These are phyloP conservation scores for Eupithecia tripunctaria DNA, from an alignment of 2,888 invertebrate genomes.

Conservation along the genomic window DNA sequence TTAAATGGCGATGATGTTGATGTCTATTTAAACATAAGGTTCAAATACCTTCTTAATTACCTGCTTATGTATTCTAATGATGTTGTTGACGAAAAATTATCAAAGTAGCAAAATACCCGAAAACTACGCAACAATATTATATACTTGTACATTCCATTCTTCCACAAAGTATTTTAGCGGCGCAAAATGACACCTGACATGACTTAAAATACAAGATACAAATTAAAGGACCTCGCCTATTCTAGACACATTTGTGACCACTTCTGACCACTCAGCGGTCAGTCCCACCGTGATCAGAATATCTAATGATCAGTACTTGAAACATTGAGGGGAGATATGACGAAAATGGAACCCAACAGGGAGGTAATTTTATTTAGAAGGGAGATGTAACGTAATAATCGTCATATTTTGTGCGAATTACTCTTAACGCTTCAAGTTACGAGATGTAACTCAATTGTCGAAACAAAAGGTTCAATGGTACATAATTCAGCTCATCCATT, in stretches of 20 bases:
- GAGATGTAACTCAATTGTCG: conserved; percentile 37
- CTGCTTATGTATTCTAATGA: background rate
- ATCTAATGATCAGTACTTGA: conserved; percentile 38
- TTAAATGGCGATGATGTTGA: too few relatives aligned
- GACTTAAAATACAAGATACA: conserved; percentile 34
- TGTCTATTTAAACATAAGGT: background rate
- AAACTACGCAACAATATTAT: conserved; percentile 19
- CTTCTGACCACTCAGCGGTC: conserved; percentile 59
- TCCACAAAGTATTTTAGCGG: conserved; percentile 33
- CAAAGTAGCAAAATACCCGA: conserved; percentile 14
- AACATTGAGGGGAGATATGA: conserved; percentile 57
- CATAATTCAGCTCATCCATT: background rate
- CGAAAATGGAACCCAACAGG: conserved; percentile 64
- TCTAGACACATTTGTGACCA: conserved; percentile 53
- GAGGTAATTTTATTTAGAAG: conserved; percentile 72
- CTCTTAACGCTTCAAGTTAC: conserved; percentile 50
- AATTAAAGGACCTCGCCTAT: conserved; percentile 45
- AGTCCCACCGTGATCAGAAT: conserved; percentile 63
- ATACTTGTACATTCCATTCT: conserved; percentile 8
- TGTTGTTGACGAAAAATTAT: background rate
- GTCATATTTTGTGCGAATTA: conserved; percentile 65
- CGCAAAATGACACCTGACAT: conserved; percentile 32
- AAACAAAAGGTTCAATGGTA: conserved; percentile 18
- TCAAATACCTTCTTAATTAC: background rate
- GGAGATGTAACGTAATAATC: conserved; percentile 67